phyloP scores from a whole-genome alignment of 2,797 vertebrate genomes.

The Enteromius anoplus region DNA sequence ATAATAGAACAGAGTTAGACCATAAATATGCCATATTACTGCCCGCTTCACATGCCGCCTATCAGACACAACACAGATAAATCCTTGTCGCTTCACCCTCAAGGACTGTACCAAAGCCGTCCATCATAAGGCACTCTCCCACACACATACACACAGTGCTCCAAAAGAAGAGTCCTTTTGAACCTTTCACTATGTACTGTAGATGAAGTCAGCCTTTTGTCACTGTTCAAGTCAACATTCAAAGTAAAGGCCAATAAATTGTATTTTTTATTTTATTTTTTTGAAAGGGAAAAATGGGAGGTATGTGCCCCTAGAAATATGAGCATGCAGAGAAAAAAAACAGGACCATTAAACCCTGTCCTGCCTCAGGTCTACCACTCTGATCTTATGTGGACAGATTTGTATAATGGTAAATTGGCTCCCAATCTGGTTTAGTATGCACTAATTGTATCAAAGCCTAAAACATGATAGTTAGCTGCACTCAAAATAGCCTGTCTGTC shows the following conservation, averaged over 20 bases:
- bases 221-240: constrained; percentile 22
- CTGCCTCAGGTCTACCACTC: not conserved
- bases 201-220: constrained; percentile 52
- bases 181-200: constrained; percentile 41
- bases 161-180: constrained; percentile 27
- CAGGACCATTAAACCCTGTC: not conserved
- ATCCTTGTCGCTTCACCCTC: constrained; percentile 59
- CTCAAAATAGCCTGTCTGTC: constrained; percentile 45
- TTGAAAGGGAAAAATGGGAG: not conserved
- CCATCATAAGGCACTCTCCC: constrained; percentile 40
- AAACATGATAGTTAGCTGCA: constrained; percentile 65
- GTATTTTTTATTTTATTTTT: not conserved
- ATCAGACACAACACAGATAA: constrained; percentile 66
- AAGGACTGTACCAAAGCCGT: constrained; percentile 53
- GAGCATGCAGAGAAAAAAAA: not conserved
- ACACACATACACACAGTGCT: constrained; percentile 33
- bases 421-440: constrained; percentile 67
- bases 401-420: constrained; percentile 63
- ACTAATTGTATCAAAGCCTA: constrained; percentile 76
- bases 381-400: constrained; percentile 55
- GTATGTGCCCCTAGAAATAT: not conserved
- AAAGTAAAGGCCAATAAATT: constrained; percentile 17
- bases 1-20: constrained; percentile 60
- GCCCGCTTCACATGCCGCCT: constrained; percentile 50
- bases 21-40: constrained; percentile 64